These are phyloP conservation scores for Elachura formosa DNA, from an alignment of 2,113 vertebrate species.

Conservation along the genomic window DNA sequence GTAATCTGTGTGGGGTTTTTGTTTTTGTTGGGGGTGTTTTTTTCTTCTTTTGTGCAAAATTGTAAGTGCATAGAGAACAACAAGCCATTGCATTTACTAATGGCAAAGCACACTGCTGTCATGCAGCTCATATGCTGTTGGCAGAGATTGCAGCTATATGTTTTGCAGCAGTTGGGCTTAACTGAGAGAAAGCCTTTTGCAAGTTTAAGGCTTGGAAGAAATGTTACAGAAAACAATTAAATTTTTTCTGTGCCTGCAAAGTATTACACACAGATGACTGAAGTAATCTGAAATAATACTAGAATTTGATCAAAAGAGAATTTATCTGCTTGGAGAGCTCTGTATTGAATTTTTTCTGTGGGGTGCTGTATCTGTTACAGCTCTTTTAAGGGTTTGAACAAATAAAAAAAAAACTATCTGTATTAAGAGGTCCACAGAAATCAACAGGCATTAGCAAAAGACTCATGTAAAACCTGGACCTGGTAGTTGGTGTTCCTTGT, in stretches of 20 bases:
- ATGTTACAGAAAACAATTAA: not conserved
- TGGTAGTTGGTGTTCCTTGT: not conserved
- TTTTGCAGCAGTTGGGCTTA: not conserved
- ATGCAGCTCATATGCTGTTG: not conserved
- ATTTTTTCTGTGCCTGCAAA: not conserved
- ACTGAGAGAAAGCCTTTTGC: not conserved
- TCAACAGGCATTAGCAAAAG: not conserved
- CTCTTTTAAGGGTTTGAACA: not conserved
- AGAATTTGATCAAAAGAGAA: not conserved
- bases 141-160: not conserved
- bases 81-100: not conserved
- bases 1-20: slow-evolving; percentile 17
- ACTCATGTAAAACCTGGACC: not conserved
- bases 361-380: not conserved
- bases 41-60: slow-evolving; percentile 13
- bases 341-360: not conserved
- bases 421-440: not conserved
- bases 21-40: not conserved
- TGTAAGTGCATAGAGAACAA: slow-evolving; percentile 11
- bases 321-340: not conserved
- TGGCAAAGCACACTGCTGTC: not conserved
- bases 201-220: not conserved
- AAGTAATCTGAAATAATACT: not conserved
- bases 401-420: not conserved
- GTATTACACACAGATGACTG: not conserved